These are phyloP conservation scores for Eilema sororculum DNA, from an alignment of 2,888 invertebrate genomes.

Conservation along the genomic window DNA sequence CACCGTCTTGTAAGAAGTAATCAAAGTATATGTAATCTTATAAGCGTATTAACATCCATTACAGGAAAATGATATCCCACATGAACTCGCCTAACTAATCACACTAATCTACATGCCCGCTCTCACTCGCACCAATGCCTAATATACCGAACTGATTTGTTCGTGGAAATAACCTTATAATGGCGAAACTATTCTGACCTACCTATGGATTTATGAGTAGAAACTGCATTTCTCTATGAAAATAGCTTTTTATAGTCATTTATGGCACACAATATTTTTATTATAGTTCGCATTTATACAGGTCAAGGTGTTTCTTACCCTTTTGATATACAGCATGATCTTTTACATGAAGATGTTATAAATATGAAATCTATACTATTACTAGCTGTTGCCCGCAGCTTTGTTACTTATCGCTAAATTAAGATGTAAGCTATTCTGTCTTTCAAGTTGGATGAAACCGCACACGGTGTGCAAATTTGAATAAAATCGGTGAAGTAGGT, in stretches of 20 bases:
- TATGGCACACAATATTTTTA: slow-evolving; percentile 36
- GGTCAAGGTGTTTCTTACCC: slow-evolving; percentile 41
- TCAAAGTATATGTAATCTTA: background rate
- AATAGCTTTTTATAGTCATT: slow-evolving; percentile 23
- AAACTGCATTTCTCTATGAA: slow-evolving; percentile 45
- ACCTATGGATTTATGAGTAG: slow-evolving; percentile 20
- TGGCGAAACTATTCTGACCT: slow-evolving; percentile 36
- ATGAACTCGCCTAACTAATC: background rate
- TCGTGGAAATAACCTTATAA: slow-evolving; percentile 50
- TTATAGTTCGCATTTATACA: slow-evolving; percentile 35
- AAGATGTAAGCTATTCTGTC: too few relatives aligned
- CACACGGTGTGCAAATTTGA: too few relatives aligned
- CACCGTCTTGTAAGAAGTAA: background rate
- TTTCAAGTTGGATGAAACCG: too few relatives aligned
- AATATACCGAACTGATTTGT: slow-evolving; percentile 48
- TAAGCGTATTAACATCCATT: background rate
- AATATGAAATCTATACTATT: background rate
- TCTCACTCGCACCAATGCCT: slow-evolving; percentile 29
- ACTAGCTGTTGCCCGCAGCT: too few relatives aligned
- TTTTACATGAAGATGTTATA: background rate
- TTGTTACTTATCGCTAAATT: too few relatives aligned
- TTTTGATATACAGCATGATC: slow-evolving; percentile 14
- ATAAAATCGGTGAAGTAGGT: too few relatives aligned
- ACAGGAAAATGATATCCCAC: slow-evolving; percentile 4
- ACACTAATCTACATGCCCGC: slow-evolving; percentile 10